phyloP scores from a whole-genome alignment of 2,797 vertebrate genomes.

The Chiloscyllium punctatum region DNA sequence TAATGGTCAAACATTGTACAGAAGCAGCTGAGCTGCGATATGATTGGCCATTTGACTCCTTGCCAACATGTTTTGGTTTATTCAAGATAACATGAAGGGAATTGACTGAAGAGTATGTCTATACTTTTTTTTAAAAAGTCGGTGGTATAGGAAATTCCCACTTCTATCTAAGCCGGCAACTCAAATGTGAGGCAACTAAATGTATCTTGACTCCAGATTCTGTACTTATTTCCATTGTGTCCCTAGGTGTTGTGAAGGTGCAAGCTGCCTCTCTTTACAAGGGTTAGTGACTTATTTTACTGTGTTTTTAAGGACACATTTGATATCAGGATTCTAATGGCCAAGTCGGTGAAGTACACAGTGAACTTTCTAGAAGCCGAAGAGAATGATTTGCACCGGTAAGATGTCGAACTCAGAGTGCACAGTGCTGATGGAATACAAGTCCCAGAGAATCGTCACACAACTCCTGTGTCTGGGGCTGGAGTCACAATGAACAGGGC shows the following conservation, averaged over 20 bases:
- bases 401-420: conserved; percentile 41
- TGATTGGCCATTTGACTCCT: neutral
- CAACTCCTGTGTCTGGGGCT: conserved; percentile 33
- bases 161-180: neutral
- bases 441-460: conserved; percentile 36
- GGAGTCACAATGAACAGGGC: conserved; percentile 35
- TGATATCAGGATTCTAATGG: conserved; percentile 93
- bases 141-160: neutral
- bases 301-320: conserved; percentile 75
- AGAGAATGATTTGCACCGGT: conserved; percentile 94
- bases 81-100: neutral
- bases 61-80: neutral
- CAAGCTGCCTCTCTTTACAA: neutral
- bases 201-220: too few species aligned
- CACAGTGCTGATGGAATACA: conserved; percentile 36
- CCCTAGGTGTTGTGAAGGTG: neutral
- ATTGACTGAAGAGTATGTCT: neutral
- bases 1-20: neutral
- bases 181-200: neutral
- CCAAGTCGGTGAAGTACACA: conserved; percentile 93
- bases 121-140: neutral
- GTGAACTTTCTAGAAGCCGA: conserved; percentile 95
- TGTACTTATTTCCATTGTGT: neutral
- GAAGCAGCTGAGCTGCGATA: too few species aligned
- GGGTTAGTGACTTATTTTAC: neutral